Percentiles rank a stretch among this genome's conserved stretches.
phyloP scores from a whole-genome alignment of 2,888 invertebrate genomes.

The Ceramica pisi region DNA sequence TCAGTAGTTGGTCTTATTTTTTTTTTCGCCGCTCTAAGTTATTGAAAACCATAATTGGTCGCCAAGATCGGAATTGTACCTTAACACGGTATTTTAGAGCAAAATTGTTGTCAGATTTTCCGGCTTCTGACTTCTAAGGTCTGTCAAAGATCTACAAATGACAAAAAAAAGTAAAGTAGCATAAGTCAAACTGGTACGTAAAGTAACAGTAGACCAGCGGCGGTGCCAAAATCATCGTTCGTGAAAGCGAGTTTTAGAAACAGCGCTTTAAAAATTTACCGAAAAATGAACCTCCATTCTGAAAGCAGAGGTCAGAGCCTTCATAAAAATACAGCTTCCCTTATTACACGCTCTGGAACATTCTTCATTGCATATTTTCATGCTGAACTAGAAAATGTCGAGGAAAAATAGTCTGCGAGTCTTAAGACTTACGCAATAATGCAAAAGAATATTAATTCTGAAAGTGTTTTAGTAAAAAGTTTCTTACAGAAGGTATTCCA shows the following conservation, averaged over 20 bases:
- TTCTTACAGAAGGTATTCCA: constrained; percentile 6
- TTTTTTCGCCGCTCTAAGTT: too few species aligned
- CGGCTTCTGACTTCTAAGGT: too few species aligned
- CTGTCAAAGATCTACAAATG: too few species aligned
- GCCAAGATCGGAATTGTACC: too few species aligned
- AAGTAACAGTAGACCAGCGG: constrained; percentile 7
- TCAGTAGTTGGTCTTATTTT: too few species aligned
- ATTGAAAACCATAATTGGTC: too few species aligned
- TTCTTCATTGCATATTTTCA: constrained; percentile 64
- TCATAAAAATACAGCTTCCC: constrained; percentile 60
- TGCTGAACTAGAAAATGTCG: constrained; percentile 55
- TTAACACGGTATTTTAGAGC: too few species aligned
- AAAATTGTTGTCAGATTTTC: too few species aligned
- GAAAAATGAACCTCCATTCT: constrained; percentile 46
- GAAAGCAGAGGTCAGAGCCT: constrained; percentile 48
- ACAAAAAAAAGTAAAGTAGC: too few species aligned
- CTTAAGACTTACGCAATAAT: constrained; percentile 53
- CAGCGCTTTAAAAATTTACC: constrained; percentile 24
- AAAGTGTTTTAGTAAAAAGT: constrained; percentile 44
- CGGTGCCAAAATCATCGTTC: constrained; percentile 26
- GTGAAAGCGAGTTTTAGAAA: constrained; percentile 37
- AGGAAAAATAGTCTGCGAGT: constrained; percentile 49
- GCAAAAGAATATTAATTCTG: constrained; percentile 49
- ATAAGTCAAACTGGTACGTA: neutral
- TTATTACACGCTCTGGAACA: constrained; percentile 63